A percentile compares a stretch with the other conserved stretches of the same genome.
These are phyloP conservation scores for Cyclophora punctaria DNA, from an alignment of 2,888 invertebrate species.

Conservation along the genomic window DNA sequence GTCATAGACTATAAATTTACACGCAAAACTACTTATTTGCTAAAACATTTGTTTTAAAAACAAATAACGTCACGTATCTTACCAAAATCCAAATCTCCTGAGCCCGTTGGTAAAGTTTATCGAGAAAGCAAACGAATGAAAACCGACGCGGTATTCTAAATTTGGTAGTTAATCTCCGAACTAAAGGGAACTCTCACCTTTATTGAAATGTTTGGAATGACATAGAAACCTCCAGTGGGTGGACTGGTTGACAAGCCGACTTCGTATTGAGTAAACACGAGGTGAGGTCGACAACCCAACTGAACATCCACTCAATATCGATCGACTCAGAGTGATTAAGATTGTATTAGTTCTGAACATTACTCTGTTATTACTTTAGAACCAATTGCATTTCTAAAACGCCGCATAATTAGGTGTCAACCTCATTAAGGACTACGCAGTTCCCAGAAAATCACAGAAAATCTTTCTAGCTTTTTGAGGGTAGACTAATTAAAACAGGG, in stretches of 20 bases:
- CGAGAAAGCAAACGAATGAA: background rate
- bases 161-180: slow-evolving; percentile 15
- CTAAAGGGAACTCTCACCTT: slow-evolving; percentile 36
- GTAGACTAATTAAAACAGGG: no score
- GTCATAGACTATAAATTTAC: no score
- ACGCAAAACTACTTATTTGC: no score
- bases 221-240: slow-evolving; percentile 59
- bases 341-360: slow-evolving; percentile 35
- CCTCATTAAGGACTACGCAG: no score
- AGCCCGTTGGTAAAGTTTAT: background rate
- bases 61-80: no score
- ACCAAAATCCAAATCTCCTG: no score
- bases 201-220: slow-evolving; percentile 41
- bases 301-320: slow-evolving; percentile 36
- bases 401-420: no score
- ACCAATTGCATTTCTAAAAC: no score
- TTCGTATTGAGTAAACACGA: slow-evolving; percentile 49
- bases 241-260: slow-evolving; percentile 58
- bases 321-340: slow-evolving; percentile 49
- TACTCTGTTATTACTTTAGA: no score
- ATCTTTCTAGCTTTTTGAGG: no score
- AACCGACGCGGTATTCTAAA: background rate
- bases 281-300: slow-evolving; percentile 57
- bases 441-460: no score
- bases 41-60: no score